Conservation (phyloP, 2,888 invertebrate genomes). For the Cybosia mesomella region DNA sequence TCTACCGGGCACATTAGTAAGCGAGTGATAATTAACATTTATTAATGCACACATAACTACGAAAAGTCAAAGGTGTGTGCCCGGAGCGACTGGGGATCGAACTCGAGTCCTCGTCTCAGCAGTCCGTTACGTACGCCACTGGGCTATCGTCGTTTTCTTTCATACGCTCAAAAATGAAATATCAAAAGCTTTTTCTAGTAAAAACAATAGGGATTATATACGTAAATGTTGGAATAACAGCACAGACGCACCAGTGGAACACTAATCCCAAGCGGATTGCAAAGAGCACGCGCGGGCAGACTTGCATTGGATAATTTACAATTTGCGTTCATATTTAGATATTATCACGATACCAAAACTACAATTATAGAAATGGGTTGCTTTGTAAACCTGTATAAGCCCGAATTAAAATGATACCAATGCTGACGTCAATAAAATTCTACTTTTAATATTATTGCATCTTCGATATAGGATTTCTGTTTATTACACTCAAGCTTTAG, state of each 20-base stretch:
- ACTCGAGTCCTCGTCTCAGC: too few relatives aligned
- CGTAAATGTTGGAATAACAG: conserved; percentile 67
- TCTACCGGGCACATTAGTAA: too few relatives aligned
- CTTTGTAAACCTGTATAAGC: conserved; percentile 16
- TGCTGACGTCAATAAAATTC: background rate
- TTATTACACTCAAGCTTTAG: conserved; percentile 38
- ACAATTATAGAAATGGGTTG: conserved; percentile 31
- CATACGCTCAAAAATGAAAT: conserved; percentile 52
- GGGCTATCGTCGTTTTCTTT: too few relatives aligned
- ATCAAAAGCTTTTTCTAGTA: conserved; percentile 63
- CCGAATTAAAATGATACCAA: background rate
- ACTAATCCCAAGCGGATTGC: conserved; percentile 74
- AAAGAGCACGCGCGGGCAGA: conserved; percentile 74
- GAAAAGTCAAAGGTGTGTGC: too few relatives aligned
- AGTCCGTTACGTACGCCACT: too few relatives aligned
- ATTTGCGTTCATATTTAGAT: conserved; percentile 72
- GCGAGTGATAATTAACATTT: too few relatives aligned
- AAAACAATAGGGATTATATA: conserved; percentile 72
- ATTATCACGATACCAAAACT: conserved; percentile 49
- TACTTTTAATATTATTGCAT: conserved; percentile 24
- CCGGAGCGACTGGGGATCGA: too few relatives aligned
- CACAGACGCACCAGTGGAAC: conserved; percentile 73
- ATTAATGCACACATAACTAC: too few relatives aligned
- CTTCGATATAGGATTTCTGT: conserved; percentile 27
- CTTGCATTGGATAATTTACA: conserved; percentile 73